Percentiles rank a stretch among this genome's conserved stretches.
Conservation (phyloP, 2,888 invertebrate species). For the Pherbina coryleti region DNA sequence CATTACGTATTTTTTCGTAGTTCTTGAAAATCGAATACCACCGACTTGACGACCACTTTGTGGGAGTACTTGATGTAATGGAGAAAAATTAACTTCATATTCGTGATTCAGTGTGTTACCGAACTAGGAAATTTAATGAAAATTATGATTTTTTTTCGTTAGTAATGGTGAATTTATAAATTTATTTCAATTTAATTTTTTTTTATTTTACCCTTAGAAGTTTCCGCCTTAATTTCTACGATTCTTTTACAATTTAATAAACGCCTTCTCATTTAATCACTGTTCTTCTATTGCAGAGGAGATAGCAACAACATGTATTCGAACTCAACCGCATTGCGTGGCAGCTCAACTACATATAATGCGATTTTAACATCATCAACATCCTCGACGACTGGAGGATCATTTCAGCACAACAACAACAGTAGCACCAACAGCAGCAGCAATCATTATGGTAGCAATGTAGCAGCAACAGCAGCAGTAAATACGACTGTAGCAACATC, state of each 20-base stretch:
- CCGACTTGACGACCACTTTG: not conserved
- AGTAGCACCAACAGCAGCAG: slow-evolving; percentile 22
- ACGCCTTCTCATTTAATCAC: not conserved
- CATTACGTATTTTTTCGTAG: too few relatives aligned
- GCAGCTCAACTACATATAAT: slow-evolving; percentile 50
- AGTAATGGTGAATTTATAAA: too few relatives aligned
- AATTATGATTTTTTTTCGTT: too few relatives aligned
- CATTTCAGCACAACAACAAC: not conserved
- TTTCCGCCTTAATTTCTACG: too few relatives aligned
- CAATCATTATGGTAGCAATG: slow-evolving; percentile 36
- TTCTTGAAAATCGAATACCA: too few relatives aligned
- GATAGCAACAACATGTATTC: slow-evolving; percentile 47
- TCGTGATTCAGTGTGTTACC: not conserved
- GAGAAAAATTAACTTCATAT: not conserved
- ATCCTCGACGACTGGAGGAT: slow-evolving; percentile 29
- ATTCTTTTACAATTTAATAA: not conserved
- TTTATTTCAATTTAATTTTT: too few relatives aligned
- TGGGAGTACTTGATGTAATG: not conserved
- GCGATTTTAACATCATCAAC: slow-evolving; percentile 41
- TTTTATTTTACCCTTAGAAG: too few relatives aligned
- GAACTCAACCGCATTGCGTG: slow-evolving; percentile 51
- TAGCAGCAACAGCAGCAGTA: slow-evolving; percentile 48
- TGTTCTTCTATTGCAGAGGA: slow-evolving; percentile 44
- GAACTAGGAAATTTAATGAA: not conserved
- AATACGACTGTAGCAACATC: slow-evolving; percentile 7